phyloP scores from a whole-genome alignment of 2,113 vertebrate species.

The Tupaia tana region DNA sequence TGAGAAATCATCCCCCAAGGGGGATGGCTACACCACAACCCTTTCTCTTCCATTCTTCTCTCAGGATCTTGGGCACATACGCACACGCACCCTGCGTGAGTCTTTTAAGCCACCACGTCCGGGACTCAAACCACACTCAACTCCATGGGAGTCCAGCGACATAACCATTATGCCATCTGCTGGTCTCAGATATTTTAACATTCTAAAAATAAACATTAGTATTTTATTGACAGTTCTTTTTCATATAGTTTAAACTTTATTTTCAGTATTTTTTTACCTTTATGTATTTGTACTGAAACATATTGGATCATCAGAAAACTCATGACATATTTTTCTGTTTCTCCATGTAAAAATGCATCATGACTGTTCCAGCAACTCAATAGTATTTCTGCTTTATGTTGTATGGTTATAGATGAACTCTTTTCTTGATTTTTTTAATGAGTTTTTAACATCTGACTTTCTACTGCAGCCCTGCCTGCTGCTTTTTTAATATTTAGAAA shows the following conservation, averaged over 20 bases:
- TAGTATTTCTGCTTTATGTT: background rate
- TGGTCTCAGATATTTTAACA: slow-evolving; percentile 11
- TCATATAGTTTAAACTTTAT: background rate
- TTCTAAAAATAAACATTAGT: background rate
- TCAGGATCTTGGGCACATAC: too few relatives aligned
- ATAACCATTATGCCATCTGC: too few relatives aligned
- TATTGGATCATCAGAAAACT: background rate
- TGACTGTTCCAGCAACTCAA: too few relatives aligned
- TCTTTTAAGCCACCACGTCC: too few relatives aligned
- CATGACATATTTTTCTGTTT: too few relatives aligned
- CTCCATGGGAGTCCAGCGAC: too few relatives aligned
- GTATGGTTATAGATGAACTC: background rate
- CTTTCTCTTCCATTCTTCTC: too few relatives aligned
- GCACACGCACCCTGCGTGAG: too few relatives aligned
- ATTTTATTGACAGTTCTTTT: slow-evolving; percentile 21
- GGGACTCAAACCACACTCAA: too few relatives aligned
- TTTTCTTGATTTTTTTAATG: background rate
- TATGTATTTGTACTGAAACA: background rate
- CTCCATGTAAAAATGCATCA: too few relatives aligned
- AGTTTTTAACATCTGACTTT: background rate
- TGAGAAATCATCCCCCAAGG: too few relatives aligned
- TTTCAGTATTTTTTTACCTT: background rate
- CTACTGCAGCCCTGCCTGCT: background rate
- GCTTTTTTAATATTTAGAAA: slow-evolving; percentile 12
- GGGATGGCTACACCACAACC: too few relatives aligned